phyloP scores from a whole-genome alignment of 1,140 invertebrate species.

The Delia radicum region DNA sequence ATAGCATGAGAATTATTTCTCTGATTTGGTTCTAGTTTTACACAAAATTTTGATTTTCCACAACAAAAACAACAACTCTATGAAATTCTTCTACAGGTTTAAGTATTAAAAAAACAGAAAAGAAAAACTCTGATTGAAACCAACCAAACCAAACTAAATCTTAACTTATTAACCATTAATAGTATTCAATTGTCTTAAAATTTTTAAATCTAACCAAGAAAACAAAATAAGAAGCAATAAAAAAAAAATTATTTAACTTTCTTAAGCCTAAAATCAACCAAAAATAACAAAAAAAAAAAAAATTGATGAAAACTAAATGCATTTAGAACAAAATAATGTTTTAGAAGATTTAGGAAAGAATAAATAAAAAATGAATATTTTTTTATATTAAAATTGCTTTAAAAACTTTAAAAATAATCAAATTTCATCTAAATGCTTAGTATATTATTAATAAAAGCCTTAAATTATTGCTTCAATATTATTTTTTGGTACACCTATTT shows the following conservation, averaged over 20 bases:
- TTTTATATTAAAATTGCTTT: slow-evolving; percentile 20
- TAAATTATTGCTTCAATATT: neutral
- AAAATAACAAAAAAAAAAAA: neutral
- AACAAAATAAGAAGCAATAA: slow-evolving; percentile 9
- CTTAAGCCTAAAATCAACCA: slow-evolving; percentile 11
- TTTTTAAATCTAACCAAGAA: neutral
- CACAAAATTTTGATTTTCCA: slow-evolving; percentile 3
- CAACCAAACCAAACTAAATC: neutral
- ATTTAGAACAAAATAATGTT: slow-evolving; percentile 17
- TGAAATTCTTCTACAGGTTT: slow-evolving; percentile 3
- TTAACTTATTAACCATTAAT: neutral
- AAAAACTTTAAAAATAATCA: neutral
- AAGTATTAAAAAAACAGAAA: neutral
- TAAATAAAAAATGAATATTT: neutral
- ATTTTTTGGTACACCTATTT: too few relatives aligned
- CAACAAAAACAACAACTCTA: too few relatives aligned
- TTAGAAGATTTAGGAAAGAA: neutral
- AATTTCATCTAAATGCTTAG: slow-evolving; percentile 9
- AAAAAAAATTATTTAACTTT: neutral
- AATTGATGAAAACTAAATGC: slow-evolving; percentile 9
- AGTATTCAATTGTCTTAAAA: neutral
- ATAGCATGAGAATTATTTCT: slow-evolving; percentile 65
- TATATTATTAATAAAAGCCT: neutral
- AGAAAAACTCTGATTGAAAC: slow-evolving; percentile 7
- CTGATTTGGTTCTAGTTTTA: slow-evolving; percentile 56